These are phyloP conservation scores for Hemistola chrysoprasaria DNA, from an alignment of 2,888 invertebrate genomes.

Conservation along the genomic window DNA sequence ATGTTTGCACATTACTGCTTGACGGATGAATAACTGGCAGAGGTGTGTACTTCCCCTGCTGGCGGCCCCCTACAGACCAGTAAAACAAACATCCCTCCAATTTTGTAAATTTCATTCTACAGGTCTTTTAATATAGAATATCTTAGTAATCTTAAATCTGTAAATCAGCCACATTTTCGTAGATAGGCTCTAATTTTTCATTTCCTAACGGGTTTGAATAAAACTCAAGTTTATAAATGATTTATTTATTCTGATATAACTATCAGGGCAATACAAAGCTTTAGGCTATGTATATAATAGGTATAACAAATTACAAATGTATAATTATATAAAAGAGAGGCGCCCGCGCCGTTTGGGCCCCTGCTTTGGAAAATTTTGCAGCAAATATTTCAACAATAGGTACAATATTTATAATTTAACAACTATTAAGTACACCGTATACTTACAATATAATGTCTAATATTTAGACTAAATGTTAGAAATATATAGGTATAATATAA, in stretches of 20 bases:
- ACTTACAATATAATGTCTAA: neutral
- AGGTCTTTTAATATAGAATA: no score
- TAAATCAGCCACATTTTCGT: no score
- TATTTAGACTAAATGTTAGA: no score
- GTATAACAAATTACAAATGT: conserved; percentile 1
- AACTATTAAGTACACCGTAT: neutral
- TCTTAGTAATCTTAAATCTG: no score
- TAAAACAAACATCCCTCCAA: no score
- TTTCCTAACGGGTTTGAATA: no score
- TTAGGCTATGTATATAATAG: conserved; percentile 86
- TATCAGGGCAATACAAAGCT: conserved; percentile 81
- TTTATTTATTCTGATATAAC: conserved; percentile 85
- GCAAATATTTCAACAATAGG: conserved; percentile 15
- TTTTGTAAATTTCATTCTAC: no score
- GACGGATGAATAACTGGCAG: no score
- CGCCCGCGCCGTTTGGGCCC: conserved; percentile 69
- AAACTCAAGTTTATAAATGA: conserved; percentile 50
- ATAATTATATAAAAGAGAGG: conserved; percentile 33
- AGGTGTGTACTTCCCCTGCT: no score
- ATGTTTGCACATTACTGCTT: no score
- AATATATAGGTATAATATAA: neutral
- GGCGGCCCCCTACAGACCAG: no score
- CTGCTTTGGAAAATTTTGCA: conserved; percentile 23
- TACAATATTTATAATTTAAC: conserved; percentile 2
- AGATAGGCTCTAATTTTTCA: no score